These are phyloP conservation scores for Acronicta psi DNA, from an alignment of 2,888 invertebrate species.

Conservation along the genomic window DNA sequence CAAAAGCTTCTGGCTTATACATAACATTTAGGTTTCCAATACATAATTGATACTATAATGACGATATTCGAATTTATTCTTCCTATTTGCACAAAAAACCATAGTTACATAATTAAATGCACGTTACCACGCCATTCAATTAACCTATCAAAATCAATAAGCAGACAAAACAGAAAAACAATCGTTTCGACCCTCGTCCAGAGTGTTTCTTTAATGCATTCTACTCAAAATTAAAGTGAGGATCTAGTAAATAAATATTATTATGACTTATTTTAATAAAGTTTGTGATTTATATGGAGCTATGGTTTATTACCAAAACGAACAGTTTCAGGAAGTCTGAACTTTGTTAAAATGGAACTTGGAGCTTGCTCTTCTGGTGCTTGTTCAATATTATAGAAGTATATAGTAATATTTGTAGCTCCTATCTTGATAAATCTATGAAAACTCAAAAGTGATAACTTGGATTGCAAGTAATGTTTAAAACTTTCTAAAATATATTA, in stretches of 20 bases:
- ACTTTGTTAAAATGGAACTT: too few species aligned
- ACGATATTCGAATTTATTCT: conserved; percentile 12
- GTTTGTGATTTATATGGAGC: too few species aligned
- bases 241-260: conserved; percentile 12
- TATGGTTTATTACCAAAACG: too few species aligned
- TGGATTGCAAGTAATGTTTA: conserved; percentile 25
- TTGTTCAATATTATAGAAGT: conserved; percentile 2
- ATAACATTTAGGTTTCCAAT: conserved; percentile 32
- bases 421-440: neutral
- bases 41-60: conserved; percentile 13
- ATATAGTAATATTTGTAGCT: conserved; percentile 8
- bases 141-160: too few species aligned
- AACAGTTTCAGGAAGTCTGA: too few species aligned
- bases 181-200: too few species aligned
- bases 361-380: too few species aligned
- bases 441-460: conserved; percentile 26
- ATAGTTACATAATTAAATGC: neutral
- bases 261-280: conserved; percentile 16
- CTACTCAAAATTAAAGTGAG: conserved; percentile 11
- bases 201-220: neutral
- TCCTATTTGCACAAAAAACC: conserved; percentile 21
- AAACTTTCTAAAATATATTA: conserved; percentile 34
- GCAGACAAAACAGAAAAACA: too few species aligned
- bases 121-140: conserved; percentile 11
- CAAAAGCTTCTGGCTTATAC: conserved; percentile 34